phyloP scores from a whole-genome alignment of 2,113 vertebrate species.

The Peromyscus maniculatus region DNA sequence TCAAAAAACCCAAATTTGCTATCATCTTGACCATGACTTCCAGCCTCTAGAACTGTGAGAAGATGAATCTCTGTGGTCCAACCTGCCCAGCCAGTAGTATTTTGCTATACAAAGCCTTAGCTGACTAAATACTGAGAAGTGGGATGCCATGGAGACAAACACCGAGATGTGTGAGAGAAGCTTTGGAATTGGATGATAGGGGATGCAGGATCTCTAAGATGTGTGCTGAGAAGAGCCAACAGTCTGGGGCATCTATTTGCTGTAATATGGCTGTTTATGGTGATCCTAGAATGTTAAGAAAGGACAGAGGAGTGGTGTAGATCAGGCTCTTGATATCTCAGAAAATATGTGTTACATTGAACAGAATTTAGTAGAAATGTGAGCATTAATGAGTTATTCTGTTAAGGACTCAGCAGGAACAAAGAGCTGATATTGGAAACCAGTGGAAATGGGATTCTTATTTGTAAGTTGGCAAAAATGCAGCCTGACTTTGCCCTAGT shows the following conservation, averaged over 20 bases:
- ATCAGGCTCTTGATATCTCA: neutral
- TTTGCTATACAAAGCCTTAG: neutral
- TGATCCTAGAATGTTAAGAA: neutral
- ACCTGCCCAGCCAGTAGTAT: neutral
- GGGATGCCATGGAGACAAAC: neutral
- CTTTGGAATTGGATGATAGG: neutral
- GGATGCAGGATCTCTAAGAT: no score
- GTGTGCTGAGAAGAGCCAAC: neutral
- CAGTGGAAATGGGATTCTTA: neutral
- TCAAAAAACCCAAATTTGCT: neutral
- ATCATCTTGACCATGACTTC: neutral
- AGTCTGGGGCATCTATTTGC: neutral
- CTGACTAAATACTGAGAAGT: neutral
- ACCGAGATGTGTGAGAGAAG: neutral
- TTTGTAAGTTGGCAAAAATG: neutral
- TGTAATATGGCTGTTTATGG: neutral
- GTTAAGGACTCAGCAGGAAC: neutral
- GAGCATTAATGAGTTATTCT: neutral
- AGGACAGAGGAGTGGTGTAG: no score
- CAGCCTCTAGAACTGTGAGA: neutral
- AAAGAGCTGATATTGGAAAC: neutral
- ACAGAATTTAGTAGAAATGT: neutral
- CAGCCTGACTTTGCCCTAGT: neutral
- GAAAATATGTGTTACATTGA: rapidly evolving
- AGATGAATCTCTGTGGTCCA: neutral